Conservation (phyloP, 1,140 invertebrate genomes). For the Drosophila virilis region DNA sequence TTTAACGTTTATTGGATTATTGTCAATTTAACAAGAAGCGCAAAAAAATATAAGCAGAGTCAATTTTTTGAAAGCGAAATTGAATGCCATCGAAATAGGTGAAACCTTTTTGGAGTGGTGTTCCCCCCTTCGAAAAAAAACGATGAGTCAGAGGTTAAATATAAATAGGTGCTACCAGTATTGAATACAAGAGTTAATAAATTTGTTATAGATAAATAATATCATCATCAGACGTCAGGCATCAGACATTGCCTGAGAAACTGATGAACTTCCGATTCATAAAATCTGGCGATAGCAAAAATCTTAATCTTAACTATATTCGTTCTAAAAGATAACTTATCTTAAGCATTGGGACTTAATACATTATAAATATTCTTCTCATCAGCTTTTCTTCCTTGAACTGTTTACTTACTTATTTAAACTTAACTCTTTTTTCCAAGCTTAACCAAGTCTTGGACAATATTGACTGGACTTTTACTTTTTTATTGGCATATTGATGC, state of each 20-base stretch:
- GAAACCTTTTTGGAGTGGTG: constrained; percentile 13
- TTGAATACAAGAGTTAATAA: constrained; percentile 25
- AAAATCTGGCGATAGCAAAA: no score
- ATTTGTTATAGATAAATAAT: background rate
- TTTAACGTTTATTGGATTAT: constrained; percentile 81
- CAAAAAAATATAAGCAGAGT: constrained; percentile 35
- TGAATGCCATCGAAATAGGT: constrained; percentile 21
- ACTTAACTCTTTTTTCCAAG: background rate
- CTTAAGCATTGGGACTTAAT: no score
- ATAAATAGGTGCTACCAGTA: constrained; percentile 50
- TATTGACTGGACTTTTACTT: constrained; percentile 57
- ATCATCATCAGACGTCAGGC: no score
- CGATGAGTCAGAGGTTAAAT: constrained; percentile 62
- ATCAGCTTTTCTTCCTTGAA: no score
- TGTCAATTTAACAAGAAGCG: constrained; percentile 67
- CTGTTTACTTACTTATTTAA: no score
- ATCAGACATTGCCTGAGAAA: no score
- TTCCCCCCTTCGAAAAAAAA: background rate
- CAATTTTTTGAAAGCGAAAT: constrained; percentile 70
- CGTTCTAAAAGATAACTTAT: no score
- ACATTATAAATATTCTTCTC: no score
- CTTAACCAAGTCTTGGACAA: background rate
- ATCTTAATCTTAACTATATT: no score
- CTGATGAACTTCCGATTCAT: no score
- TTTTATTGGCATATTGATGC: constrained; percentile 50